phyloP scores from a whole-genome alignment of 1,140 invertebrate genomes.

The Pseudomyrmex sp. region DNA sequence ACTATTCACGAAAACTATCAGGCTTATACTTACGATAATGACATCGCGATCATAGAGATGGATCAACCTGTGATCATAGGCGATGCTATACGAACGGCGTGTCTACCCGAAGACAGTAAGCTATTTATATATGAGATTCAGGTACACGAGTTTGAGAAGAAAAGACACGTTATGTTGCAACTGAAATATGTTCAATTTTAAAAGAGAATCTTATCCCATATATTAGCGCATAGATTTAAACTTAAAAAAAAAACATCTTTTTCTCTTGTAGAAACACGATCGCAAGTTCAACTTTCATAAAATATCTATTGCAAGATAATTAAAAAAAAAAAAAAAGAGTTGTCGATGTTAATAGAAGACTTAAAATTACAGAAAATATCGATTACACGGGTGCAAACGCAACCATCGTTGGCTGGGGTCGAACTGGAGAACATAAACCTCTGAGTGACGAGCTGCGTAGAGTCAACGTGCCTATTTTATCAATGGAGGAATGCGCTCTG shows the following conservation, averaged over 20 bases:
- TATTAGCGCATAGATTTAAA: too few relatives aligned
- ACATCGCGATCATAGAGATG: constrained; percentile 92
- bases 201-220: too few relatives aligned
- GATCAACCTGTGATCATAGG: constrained; percentile 88
- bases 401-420: constrained; percentile 92
- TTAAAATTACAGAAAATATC: constrained; percentile 80
- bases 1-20: constrained; percentile 90
- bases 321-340: too few relatives aligned
- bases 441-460: constrained; percentile 87
- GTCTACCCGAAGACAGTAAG: constrained; percentile 88
- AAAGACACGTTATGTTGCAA: not conserved
- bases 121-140: constrained; percentile 12
- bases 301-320: too few relatives aligned
- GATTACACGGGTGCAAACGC: constrained; percentile 88
- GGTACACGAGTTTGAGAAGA: not conserved
- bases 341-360: too few relatives aligned
- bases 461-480: constrained; percentile 87
- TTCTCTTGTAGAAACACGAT: too few relatives aligned
- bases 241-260: too few relatives aligned
- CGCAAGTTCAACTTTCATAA: too few relatives aligned
- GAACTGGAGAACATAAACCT: constrained; percentile 87
- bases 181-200: too few relatives aligned
- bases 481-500: constrained; percentile 85
- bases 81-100: constrained; percentile 88
- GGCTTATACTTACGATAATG: constrained; percentile 90